These are phyloP conservation scores for Tipula helvola DNA, from an alignment of 2,888 invertebrate species.

Conservation along the genomic window DNA sequence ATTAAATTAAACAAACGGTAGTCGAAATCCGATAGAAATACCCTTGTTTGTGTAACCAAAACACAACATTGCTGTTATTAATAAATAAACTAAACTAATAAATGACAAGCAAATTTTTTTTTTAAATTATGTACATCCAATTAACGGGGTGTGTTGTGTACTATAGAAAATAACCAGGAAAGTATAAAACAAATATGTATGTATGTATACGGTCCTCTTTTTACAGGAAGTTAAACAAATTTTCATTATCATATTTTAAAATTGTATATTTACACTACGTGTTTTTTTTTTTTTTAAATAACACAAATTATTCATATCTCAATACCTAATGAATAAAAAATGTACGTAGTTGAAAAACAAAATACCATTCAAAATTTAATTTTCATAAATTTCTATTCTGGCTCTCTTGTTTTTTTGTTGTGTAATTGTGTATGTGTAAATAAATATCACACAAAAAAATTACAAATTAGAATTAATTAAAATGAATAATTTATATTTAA, in stretches of 20 bases:
- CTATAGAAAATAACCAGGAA: not conserved
- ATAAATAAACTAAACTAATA: not conserved
- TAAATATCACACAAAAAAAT: not conserved
- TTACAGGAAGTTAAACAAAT: not conserved
- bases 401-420: not conserved
- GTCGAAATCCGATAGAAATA: not conserved
- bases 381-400: not conserved
- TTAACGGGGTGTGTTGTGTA: not conserved
- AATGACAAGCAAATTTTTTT: not conserved
- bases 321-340: not conserved
- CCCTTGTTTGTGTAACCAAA: not conserved
- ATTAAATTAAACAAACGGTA: not conserved
- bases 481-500: not conserved
- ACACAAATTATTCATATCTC: not conserved
- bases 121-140: not conserved
- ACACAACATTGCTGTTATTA: not conserved
- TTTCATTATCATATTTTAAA: not conserved
- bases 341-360: not conserved
- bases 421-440: not conserved
- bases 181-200: not conserved
- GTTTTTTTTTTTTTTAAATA: not conserved
- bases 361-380: not conserved
- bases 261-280: not conserved
- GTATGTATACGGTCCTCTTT: not conserved
- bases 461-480: not conserved